Evolutionary conservation across 2,888 invertebrate genomes (phyloP).

Genomic region (Acleris literana): DNA sequence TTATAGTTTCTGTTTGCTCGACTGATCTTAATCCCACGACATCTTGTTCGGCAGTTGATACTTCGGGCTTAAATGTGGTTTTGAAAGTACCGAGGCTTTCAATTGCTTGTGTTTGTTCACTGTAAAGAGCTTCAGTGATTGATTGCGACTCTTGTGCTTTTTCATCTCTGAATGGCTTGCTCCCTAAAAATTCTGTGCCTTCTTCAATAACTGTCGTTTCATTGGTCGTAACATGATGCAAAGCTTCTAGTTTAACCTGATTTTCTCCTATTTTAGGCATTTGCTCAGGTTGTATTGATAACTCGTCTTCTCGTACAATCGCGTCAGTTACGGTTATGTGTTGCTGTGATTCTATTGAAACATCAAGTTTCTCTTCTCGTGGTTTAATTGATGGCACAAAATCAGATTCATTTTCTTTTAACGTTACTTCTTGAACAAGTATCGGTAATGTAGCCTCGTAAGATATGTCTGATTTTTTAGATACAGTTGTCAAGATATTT

Average conservation of each 20-base stretch:
- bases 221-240: slow-evolving; percentile 58
- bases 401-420: slow-evolving; percentile 55
- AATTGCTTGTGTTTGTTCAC: no score
- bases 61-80: no score
- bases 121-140: slow-evolving; percentile 48
- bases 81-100: no score
- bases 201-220: slow-evolving; percentile 64
- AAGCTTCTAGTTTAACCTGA: slow-evolving; percentile 53
- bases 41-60: no score
- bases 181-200: slow-evolving; percentile 46
- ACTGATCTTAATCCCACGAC: no score
- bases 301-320: slow-evolving; percentile 59
- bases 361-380: slow-evolving; percentile 48
- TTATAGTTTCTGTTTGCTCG: no score
- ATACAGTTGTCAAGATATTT: slow-evolving; percentile 37
- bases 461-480: slow-evolving; percentile 45
- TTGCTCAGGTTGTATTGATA: slow-evolving; percentile 44
- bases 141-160: slow-evolving; percentile 46
- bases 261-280: slow-evolving; percentile 48
- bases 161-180: slow-evolving; percentile 47
- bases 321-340: slow-evolving; percentile 60
- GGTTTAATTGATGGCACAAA: slow-evolving; percentile 42
- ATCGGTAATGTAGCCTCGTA: slow-evolving; percentile 57
- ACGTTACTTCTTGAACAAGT: slow-evolving; percentile 55
- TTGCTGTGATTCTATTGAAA: slow-evolving; percentile 55